Conservation (phyloP, 2,797 vertebrate genomes). For the Tapirus indicus region DNA sequence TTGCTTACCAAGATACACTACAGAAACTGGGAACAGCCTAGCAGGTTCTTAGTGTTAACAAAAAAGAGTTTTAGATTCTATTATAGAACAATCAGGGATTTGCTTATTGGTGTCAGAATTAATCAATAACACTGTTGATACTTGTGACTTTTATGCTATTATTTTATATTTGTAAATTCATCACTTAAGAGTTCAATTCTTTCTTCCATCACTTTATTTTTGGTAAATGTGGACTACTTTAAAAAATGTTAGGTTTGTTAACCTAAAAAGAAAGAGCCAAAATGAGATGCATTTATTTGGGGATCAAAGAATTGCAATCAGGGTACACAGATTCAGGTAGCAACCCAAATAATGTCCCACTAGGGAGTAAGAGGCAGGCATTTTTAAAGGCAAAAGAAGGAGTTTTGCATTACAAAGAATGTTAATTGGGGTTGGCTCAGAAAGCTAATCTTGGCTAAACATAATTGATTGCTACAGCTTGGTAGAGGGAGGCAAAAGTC, state of each 20-base stretch:
- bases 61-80: neutral
- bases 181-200: neutral
- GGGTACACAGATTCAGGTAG: no score
- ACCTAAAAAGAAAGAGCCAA: no score
- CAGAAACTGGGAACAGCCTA: neutral
- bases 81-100: neutral
- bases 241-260: neutral
- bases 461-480: no score
- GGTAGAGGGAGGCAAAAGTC: no score
- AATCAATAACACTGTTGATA: neutral
- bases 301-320: no score
- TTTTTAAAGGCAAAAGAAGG: no score
- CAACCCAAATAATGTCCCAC: no score
- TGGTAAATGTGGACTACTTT: neutral
- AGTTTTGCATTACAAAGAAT: no score
- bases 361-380: no score
- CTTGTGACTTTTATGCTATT: neutral
- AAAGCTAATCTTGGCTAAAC: no score
- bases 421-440: no score
- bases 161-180: conserved; percentile 4
- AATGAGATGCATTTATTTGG: no score
- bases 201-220: neutral
- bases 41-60: neutral
- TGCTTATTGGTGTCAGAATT: neutral
- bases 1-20: neutral